Evolutionary conservation across 2,888 invertebrate species (phyloP), one percentile per base, ranked within the genome.

Genomic region (Pachydiplax longipennis): DNA sequence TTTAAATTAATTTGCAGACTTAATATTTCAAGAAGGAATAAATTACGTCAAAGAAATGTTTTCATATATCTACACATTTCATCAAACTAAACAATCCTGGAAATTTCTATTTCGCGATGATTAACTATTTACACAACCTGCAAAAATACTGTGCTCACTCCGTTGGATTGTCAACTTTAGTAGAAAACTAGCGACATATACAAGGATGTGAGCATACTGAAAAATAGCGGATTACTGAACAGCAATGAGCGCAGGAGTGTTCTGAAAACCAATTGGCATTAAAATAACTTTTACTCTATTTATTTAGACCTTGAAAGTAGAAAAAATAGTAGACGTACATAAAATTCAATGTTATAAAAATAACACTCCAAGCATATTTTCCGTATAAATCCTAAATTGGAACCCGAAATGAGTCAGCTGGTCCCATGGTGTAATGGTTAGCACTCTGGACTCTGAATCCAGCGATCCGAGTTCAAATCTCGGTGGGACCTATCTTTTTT

Each of bases 151-250:
- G 18, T 22, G 53, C 18, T 6, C 61, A 61, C 58, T 61, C 22
- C 87, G 35, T 37, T 31, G 61, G 61, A 87, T 58, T 61, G 87
- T 87, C 58, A 87, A 87, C 87, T 87, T 87, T 37, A n/a, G 37
- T 61, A 65, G 61, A 87, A 65, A 12, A 87, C 87, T 87, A 87
- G 87, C 87, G 87, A 87, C 87, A 65, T 61, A n/a, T 15, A 37
- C n/a, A 37, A 58, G 37, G 53, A 22, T 12, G 87, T 40, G 87
- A 87, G 87, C 22, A 40, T 87, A 18, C 2, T n/a, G 87, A 37
- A 87, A 35, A 87, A 8, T 37, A 82, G n/a, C 6, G 37, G 15
- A 61, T 10, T 15, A 37, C 8, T 58, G 87, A 87, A 12, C n/a
- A n/a, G 37, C 37, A 12, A 22, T 3, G 61, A 61, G 58, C 87